These are phyloP conservation scores for Calliopsis andreniformis DNA, from an alignment of 1,140 invertebrate species.

Conservation along the genomic window DNA sequence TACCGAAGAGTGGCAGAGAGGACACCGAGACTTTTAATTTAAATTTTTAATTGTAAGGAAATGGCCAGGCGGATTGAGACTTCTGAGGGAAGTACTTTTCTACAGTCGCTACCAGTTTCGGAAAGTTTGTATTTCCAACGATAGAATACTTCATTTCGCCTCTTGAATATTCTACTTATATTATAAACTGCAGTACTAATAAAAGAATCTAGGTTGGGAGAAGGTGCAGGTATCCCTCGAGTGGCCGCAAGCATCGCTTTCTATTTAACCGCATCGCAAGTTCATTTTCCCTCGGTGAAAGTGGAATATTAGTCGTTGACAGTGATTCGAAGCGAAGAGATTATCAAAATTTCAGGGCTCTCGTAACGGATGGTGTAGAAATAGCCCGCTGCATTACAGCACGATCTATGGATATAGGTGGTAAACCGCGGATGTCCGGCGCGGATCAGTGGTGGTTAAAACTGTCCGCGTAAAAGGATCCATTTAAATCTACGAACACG, in stretches of 20 bases:
- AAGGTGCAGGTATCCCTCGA: not conserved
- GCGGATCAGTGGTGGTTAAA: conserved; percentile 62
- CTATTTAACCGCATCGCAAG: not conserved
- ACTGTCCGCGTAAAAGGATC: conserved; percentile 61
- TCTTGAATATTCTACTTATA: too few relatives aligned
- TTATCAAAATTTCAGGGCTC: conserved; percentile 8
- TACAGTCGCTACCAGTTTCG: too few relatives aligned
- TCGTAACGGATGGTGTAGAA: not conserved
- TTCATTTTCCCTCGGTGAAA: not conserved
- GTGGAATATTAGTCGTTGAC: not conserved
- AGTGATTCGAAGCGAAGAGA: not conserved
- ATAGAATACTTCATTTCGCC: too few relatives aligned
- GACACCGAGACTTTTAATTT: too few relatives aligned
- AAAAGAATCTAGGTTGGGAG: too few relatives aligned
- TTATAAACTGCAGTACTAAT: too few relatives aligned
- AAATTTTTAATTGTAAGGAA: too few relatives aligned
- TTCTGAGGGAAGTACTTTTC: too few relatives aligned
- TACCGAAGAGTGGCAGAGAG: too few relatives aligned
- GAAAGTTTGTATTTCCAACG: too few relatives aligned
- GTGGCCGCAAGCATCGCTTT: not conserved
- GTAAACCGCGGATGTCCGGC: conserved; percentile 60
- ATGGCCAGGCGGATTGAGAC: too few relatives aligned
- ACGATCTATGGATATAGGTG: conserved; percentile 54
- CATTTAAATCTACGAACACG: conserved; percentile 61
- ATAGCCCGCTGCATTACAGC: conserved; percentile 56